phyloP scores from a whole-genome alignment of 1,140 invertebrate species.

The Chironomus tepperi region DNA sequence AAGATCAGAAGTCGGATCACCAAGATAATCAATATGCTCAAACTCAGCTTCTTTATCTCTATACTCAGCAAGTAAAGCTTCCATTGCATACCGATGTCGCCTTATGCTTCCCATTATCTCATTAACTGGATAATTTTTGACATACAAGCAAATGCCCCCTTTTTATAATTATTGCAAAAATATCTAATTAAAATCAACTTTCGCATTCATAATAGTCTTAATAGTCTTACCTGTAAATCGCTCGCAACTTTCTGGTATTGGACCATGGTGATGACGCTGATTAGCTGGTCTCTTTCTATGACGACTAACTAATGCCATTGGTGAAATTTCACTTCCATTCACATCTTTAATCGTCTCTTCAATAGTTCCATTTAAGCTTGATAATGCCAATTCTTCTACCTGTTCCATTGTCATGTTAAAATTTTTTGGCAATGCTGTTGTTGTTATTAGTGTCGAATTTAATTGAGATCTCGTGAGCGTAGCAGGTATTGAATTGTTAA shows the following conservation, averaged over 20 bases:
- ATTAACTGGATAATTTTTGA: constrained; percentile 69
- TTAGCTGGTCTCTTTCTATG: constrained; percentile 25
- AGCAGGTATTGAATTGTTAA: background rate
- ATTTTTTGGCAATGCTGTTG: background rate
- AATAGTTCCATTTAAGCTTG: constrained; percentile 35
- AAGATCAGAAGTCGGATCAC: constrained; percentile 28
- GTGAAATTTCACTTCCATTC: constrained; percentile 28
- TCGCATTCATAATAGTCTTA: background rate
- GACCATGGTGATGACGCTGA: constrained; percentile 28
- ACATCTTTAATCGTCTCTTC: constrained; percentile 25
- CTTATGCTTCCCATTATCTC: constrained; percentile 66
- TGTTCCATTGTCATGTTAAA: constrained; percentile 27
- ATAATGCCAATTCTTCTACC: constrained; percentile 36
- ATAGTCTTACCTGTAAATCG: constrained; percentile 55
- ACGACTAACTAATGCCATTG: constrained; percentile 20
- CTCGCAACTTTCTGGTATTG: constrained; percentile 46
- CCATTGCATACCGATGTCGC: constrained; percentile 56
- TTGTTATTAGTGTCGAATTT: background rate
- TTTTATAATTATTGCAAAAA: background rate
- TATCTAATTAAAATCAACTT: background rate
- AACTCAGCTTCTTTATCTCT: constrained; percentile 43
- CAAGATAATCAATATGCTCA: constrained; percentile 36
- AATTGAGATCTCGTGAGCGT: constrained; percentile 15
- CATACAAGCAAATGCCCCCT: constrained; percentile 55
- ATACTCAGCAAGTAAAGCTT: constrained; percentile 60